These are phyloP conservation scores for Lepidonotus clava DNA, from an alignment of 2,888 invertebrate species.

Conservation along the genomic window DNA sequence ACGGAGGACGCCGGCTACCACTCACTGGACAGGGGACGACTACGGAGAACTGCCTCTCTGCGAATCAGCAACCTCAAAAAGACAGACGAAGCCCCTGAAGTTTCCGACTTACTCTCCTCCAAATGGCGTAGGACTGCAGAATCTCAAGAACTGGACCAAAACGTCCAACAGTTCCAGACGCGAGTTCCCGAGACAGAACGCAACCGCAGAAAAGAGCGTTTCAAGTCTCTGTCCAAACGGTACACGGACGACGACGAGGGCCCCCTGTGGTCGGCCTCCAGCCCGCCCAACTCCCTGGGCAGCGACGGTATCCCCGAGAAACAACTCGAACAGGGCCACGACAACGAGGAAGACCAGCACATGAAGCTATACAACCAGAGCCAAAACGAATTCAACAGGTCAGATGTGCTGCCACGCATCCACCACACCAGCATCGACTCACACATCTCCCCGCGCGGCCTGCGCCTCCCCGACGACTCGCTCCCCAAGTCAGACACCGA, in stretches of 20 bases:
- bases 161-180: slow-evolving; percentile 58
- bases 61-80: slow-evolving; percentile 39
- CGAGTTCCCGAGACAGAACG: neutral
- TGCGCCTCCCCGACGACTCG: slow-evolving; percentile 38
- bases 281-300: neutral
- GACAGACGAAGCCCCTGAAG: slow-evolving; percentile 12
- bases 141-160: slow-evolving; percentile 48
- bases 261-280: neutral
- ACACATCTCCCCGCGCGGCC: slow-evolving; percentile 44
- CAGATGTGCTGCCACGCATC: neutral
- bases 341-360: slow-evolving; percentile 21
- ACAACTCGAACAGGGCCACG: neutral
- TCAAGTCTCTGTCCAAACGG: slow-evolving; percentile 52
- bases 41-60: slow-evolving; percentile 34
- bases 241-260: slow-evolving; percentile 37
- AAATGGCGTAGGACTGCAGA: slow-evolving; percentile 40
- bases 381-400: neutral
- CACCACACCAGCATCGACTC: slow-evolving; percentile 33
- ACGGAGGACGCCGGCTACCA: slow-evolving; percentile 52
- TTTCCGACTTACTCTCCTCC: slow-evolving; percentile 40
- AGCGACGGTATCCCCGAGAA: neutral
- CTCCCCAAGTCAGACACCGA: slow-evolving; percentile 58
- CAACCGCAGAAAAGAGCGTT: slow-evolving; percentile 41
- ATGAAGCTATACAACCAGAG: neutral
- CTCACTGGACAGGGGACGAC: slow-evolving; percentile 39